Conservation (phyloP, 2,888 invertebrate species). For the Eledona agricola region DNA sequence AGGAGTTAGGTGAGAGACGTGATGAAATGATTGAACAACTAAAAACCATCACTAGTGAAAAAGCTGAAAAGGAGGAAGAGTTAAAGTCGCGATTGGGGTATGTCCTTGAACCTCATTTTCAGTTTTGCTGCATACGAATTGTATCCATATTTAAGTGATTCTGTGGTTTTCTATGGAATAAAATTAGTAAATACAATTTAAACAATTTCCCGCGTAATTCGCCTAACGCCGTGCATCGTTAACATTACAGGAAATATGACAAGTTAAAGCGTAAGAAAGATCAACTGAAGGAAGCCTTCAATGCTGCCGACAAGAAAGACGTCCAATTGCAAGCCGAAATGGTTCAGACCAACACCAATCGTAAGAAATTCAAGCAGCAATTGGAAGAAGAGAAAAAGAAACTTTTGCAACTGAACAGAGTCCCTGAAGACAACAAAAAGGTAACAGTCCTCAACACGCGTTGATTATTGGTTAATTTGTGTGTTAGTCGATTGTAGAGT, state of each 20-base stretch:
- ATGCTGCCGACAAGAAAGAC: constrained; percentile 72
- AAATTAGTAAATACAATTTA: background rate
- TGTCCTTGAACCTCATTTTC: constrained; percentile 11
- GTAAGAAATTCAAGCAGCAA: constrained; percentile 76
- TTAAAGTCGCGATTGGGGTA: constrained; percentile 41
- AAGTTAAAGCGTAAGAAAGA: constrained; percentile 68
- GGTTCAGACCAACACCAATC: constrained; percentile 74
- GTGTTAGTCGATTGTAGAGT: constrained; percentile 52
- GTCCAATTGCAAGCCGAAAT: constrained; percentile 73
- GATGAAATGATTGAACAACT: constrained; percentile 66
- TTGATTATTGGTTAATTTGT: constrained; percentile 1
- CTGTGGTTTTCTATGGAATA: background rate
- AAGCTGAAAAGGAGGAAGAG: constrained; percentile 59
- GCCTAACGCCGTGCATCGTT: no score
- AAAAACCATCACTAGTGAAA: constrained; percentile 64
- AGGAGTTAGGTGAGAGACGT: constrained; percentile 65
- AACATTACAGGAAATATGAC: constrained; percentile 69
- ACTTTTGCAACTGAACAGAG: constrained; percentile 69
- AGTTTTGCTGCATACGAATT: background rate
- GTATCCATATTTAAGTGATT: background rate
- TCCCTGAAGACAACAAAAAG: constrained; percentile 78
- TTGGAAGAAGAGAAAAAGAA: constrained; percentile 74
- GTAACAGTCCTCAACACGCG: constrained; percentile 48
- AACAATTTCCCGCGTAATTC: constrained; percentile 2
- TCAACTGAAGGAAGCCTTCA: constrained; percentile 68